Evolutionary conservation across 2,113 vertebrate species (phyloP).

Genomic region (Zapornia atra): DNA sequence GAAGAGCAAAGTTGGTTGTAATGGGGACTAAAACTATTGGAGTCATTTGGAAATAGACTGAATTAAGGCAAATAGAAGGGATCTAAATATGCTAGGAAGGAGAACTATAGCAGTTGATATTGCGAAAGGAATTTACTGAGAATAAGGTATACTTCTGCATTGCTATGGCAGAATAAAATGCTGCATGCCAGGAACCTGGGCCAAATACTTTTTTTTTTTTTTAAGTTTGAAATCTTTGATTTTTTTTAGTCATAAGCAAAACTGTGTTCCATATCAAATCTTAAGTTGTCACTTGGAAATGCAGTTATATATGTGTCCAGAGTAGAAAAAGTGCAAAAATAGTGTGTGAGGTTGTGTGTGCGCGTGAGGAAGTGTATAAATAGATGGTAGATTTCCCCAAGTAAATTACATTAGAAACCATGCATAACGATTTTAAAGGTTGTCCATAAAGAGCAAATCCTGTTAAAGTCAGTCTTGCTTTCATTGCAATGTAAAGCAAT

Average conservation of each 20-base stretch:
- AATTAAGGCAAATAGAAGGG: not conserved
- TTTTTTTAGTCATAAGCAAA: not conserved
- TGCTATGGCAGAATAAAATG: not conserved
- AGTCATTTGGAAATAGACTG: not conserved
- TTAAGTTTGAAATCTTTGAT: not conserved
- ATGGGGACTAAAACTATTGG: not conserved
- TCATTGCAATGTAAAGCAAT: not conserved
- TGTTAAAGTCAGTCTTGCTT: not conserved
- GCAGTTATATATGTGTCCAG: not conserved
- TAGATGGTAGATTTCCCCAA: not conserved
- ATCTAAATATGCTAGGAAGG: not conserved
- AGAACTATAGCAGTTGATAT: not conserved
- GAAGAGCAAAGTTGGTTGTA: not conserved
- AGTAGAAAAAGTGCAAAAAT: not conserved
- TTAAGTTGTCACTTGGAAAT: not conserved
- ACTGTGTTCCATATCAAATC: too few relatives aligned
- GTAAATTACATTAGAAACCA: not conserved
- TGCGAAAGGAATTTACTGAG: rapidly evolving
- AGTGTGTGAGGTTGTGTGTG: rapidly evolving
- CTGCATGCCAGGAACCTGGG: not conserved
- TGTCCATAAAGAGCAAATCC: not conserved
- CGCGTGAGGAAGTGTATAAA: not conserved
- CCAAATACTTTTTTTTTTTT: not conserved
- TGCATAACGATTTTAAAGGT: not conserved
- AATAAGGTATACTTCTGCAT: not conserved